These are phyloP conservation scores for Dolichallabes microphthalmus DNA, from an alignment of 2,113 vertebrate genomes.

Conservation along the genomic window DNA sequence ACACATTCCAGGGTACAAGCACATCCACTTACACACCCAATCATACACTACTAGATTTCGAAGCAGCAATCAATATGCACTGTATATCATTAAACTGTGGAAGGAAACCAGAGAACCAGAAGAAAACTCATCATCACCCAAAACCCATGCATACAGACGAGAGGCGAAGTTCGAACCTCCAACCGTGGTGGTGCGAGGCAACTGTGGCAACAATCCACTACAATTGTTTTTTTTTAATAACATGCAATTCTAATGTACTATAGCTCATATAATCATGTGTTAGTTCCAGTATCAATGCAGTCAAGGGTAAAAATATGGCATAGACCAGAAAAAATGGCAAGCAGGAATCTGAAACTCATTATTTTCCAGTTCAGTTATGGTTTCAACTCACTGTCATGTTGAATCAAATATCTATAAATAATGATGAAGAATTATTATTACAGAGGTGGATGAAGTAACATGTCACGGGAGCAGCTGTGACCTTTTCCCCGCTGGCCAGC, in stretches of 20 bases:
- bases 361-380: background rate
- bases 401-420: slow-evolving; percentile 4
- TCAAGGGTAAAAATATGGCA: background rate
- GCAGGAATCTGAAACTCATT: background rate
- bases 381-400: background rate
- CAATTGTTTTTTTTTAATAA: no score
- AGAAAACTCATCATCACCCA: no score
- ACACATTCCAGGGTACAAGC: no score
- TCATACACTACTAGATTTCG: no score
- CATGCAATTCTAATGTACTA: background rate
- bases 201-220: no score
- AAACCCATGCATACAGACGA: no score
- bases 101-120: no score
- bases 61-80: no score
- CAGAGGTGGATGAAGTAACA: slow-evolving; percentile 1
- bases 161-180: no score
- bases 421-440: background rate
- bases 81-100: no score
- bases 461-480: background rate
- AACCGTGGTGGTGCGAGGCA: no score
- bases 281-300: background rate
- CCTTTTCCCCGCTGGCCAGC: slow-evolving; percentile 4
- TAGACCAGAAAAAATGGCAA: background rate
- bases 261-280: background rate
- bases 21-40: no score